Evolutionary conservation across 2,888 invertebrate species (phyloP), one percentile per base, ranked within the genome.

Genomic region (Mylabris sibirica): DNA sequence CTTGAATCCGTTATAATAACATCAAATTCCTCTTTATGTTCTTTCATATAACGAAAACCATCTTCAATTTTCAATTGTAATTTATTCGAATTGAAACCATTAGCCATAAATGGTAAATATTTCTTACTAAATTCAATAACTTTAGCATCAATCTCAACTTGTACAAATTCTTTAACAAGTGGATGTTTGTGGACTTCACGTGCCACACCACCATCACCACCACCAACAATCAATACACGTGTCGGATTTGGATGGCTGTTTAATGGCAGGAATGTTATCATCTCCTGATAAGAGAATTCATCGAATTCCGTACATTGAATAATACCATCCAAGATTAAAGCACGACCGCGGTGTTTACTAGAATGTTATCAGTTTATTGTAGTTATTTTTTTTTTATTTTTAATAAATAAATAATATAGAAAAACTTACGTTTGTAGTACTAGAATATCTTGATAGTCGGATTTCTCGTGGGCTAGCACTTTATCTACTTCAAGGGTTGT

Each of bases 1-100:
- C 98, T 97, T 73, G 98, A 98, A 84, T 99, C 99, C 0, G 99
- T 99, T 66, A 99, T 98, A 74, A 99, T 97, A 59, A 99, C 95
- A 86, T 99, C 99, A 84, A 96, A 99, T 84, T 94, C 92, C 53
- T 90, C 88, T 67, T 88, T 88, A 81, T 97, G 93, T 64, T 93
- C 89, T 79, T 93, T 92, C 90, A 99, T 93, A 84, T 95, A 99
- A 77, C 97, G 93, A 82, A 97, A 97, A 0, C 99, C 99, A 84
- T 99, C 99, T 0, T 94, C 94, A 57, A 82, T 77, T 53, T 80
- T 68, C 0, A 99, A 85, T 0, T 88, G 90, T 22, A 99, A 84
- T 84, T 98, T 98, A 0, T 93, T 90, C 81, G 92, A 91, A 1
- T 90, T 87, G 79, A 98, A 96, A 2, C 97, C 96, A 41, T 89